These are phyloP conservation scores for Cuculus canorus DNA, from an alignment of 2,797 vertebrate species.

Conservation along the genomic window DNA sequence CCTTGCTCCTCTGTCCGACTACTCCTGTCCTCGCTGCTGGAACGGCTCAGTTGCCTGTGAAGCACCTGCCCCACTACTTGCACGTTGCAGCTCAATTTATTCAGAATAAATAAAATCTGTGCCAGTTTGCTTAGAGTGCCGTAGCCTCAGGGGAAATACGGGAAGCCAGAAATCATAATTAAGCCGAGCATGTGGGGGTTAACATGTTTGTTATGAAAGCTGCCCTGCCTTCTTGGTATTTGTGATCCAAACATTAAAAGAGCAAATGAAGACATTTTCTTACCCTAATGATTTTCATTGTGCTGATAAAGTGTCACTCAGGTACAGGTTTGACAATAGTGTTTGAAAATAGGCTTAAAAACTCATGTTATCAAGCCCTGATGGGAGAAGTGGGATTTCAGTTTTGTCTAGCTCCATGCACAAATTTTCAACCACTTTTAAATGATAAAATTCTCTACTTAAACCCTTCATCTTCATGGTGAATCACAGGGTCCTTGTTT, in stretches of 20 bases:
- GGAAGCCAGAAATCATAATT: conserved; percentile 48
- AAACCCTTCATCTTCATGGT: neutral
- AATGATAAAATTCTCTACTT: neutral
- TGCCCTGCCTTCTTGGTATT: conserved; percentile 12
- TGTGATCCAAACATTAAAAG: neutral
- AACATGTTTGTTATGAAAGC: conserved; percentile 52
- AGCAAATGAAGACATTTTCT: conserved; percentile 19
- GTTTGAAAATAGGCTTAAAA: neutral
- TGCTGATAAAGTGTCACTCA: neutral
- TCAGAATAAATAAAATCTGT: conserved; percentile 23
- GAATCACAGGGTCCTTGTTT: neutral
- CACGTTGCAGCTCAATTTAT: neutral
- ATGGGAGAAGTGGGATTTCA: neutral
- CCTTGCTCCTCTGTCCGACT: neutral
- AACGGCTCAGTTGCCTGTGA: neutral
- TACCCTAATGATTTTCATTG: neutral
- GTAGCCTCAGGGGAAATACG: conserved; percentile 17
- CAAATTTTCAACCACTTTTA: neutral
- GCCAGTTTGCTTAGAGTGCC: conserved; percentile 16
- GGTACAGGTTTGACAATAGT: neutral
- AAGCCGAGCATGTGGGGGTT: conserved; percentile 41
- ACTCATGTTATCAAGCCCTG: neutral
- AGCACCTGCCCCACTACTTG: conserved; percentile 31
- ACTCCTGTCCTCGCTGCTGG: conserved; percentile 3
- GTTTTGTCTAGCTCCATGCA: neutral